phyloP scores from a whole-genome alignment of 2,888 invertebrate genomes.

The Caenorhabditis drosophilae region DNA sequence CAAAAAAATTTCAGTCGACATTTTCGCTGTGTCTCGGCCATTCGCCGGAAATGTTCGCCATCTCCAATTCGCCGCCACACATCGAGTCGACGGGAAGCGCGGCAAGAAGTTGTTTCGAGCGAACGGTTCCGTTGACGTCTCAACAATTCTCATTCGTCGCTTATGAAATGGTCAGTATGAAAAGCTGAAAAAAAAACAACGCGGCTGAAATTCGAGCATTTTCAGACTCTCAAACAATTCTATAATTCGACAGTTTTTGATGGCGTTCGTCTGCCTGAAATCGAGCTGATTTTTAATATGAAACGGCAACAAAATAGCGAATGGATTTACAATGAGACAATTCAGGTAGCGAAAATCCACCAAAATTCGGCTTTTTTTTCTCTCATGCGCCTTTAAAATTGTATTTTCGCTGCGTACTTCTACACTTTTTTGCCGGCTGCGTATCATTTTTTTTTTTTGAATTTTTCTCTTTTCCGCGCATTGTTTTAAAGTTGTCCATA shows the following conservation, averaged over 20 bases:
- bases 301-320: slow-evolving; percentile 39
- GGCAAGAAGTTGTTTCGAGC: slow-evolving; percentile 43
- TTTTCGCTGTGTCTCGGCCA: slow-evolving; percentile 40
- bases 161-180: slow-evolving; percentile 26
- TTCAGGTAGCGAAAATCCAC: slow-evolving; percentile 22
- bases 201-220: no score
- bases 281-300: slow-evolving; percentile 41
- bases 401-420: no score
- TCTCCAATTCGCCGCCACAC: slow-evolving; percentile 33
- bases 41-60: slow-evolving; percentile 19
- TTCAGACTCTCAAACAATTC: slow-evolving; percentile 22
- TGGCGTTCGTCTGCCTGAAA: slow-evolving; percentile 33
- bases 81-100: slow-evolving; percentile 10
- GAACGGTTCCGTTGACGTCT: slow-evolving; percentile 40
- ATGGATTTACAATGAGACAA: slow-evolving; percentile 44
- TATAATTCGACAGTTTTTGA: slow-evolving; percentile 32
- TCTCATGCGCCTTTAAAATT: no score
- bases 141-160: slow-evolving; percentile 42
- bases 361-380: no score
- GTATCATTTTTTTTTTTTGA: no score
- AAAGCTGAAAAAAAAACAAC: no score
- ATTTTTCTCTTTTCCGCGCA: no score
- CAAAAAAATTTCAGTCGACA: no score
- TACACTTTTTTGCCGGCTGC: no score
- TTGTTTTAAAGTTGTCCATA: no score